Base-by-base conservation (phyloP, 2,888 invertebrate species). In the Neuroscelio doddi region DNA sequence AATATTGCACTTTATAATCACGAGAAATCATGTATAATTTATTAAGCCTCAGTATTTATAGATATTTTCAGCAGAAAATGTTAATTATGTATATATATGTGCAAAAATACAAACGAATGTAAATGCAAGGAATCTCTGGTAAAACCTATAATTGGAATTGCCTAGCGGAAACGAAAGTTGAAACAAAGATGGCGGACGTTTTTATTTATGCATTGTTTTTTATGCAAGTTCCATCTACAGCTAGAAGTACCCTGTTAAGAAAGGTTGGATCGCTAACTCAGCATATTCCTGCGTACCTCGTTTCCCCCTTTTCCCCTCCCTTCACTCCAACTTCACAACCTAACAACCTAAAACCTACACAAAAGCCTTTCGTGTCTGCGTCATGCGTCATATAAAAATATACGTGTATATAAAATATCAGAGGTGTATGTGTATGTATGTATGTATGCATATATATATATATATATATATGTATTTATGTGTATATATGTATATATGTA, bases 181-280 rank as follows among this genome's bases (percentile, higher is more conserved):
- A 21, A 21, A 21, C 5, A 5, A 21, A 21, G 5, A 21, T 21
- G 21, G 21, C 21, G 21, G 21, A 21, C 21, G 21, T 5, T 21
- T 21, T 21, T 21, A 21, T 3, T 2, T 2, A 21, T 21, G 5
- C 21, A 21, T 21, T 21, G 2, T 21, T 21, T 5, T 21, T 5
- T 3, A 21, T 21, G 21, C 21, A 47, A 55, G 26, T 30, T 24
- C 39, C 39, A 32, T 39, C 55, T 16, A 30, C 4, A 26, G n/a
- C 34, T 16, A n/a, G 46, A 34, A 21, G 21, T 29, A 49, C 27
- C n/a, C 21, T 30, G 42, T 49, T 36, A 44, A 49, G 38, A 47
- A 61, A 44, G 61, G 21, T 49, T 61, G 36, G 59, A 34, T 36
- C 8, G 32, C 59, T 15, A 52, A 59, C 47, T 59, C 52, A 14